Evolutionary conservation across 2,113 vertebrate genomes (phyloP), one percentile per base, ranked within the genome.

Genomic region (Hippocampus guttulatus): DNA sequence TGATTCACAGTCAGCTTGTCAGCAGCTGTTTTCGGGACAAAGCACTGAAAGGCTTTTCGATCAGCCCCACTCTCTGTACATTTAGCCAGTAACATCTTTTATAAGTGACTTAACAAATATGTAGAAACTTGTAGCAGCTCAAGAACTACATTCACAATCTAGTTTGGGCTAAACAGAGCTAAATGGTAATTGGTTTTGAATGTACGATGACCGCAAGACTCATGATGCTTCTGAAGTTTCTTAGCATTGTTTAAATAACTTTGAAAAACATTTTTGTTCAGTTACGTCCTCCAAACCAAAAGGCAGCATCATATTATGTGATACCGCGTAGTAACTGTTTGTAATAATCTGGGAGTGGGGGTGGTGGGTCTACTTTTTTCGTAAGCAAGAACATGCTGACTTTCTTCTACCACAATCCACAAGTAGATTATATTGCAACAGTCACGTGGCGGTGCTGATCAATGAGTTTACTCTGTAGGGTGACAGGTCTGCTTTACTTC

Each of bases 381-480:
- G 3, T 5, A 7, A 64, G 38, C 33, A 40, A 25, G 20, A 45
- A 43, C 30, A 23, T 64, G 12, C 55, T 64, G 2, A 64, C 20
- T 64, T 64, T 8, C 12, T 64, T 25, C 63, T 21, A 14, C 63
- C 40, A 5, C 63, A 64, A 43, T 64, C 41, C n/a, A 27, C 40
- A 14, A 64, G 40, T 23, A 64, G 40, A 45, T 64, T 43, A 64
- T 64, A 64, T 64, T 64, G 21, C 63, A 64, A 45, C 40, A 45
- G 40, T 45, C 62, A 43, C 40, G 11, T 64, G 62, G 25, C 21
- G 15, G 40, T 23, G 63, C 40, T 64, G 63, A 64, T 64, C 25
- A 64, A 38, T 64, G 63, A 64, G 63, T 45, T 64, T 23, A 45
- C 63, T 45, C 63, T 23, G 38, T 43, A 45, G n/a, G 63, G 63